These are phyloP conservation scores for Agrotis ipsilon DNA, from an alignment of 2,888 invertebrate species.

Conservation along the genomic window DNA sequence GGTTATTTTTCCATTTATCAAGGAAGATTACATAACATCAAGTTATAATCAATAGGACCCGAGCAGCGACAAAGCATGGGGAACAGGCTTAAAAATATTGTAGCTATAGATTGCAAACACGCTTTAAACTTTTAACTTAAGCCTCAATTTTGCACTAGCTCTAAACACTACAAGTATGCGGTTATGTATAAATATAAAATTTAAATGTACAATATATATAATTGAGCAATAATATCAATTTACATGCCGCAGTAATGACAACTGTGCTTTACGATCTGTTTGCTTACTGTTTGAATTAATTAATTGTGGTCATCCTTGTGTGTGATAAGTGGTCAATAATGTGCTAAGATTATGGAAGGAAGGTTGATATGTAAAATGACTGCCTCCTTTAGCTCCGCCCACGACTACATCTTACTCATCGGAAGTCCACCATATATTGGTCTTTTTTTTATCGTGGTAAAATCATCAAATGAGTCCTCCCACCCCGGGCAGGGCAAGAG, in stretches of 20 bases:
- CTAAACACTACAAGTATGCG: conserved; percentile 56
- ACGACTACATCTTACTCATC: background rate
- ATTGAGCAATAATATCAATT: conserved; percentile 63
- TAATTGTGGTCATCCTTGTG: conserved; percentile 53
- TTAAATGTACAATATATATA: conserved; percentile 59
- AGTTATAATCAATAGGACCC: too few relatives aligned
- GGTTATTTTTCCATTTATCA: too few relatives aligned
- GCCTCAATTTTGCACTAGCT: conserved; percentile 2
- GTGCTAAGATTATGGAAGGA: conserved; percentile 16
- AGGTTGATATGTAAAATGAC: background rate
- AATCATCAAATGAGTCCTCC: too few relatives aligned
- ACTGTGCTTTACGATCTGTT: conserved; percentile 58
- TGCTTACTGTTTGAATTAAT: conserved; percentile 47
- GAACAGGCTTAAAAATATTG: too few relatives aligned
- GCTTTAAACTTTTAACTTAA: conserved; percentile 11
- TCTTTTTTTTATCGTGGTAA: too few relatives aligned
- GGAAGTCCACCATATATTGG: too few relatives aligned
- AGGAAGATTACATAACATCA: too few relatives aligned
- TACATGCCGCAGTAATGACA: conserved; percentile 49
- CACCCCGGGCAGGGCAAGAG: too few relatives aligned
- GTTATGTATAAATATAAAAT: conserved; percentile 60
- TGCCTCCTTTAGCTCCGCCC: background rate
- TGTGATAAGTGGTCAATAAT: conserved; percentile 31
- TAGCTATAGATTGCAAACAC: background rate
- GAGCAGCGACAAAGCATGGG: too few relatives aligned